phyloP scores from a whole-genome alignment of 2,113 vertebrate species.

The Cyanoramphus novaezelandiae region DNA sequence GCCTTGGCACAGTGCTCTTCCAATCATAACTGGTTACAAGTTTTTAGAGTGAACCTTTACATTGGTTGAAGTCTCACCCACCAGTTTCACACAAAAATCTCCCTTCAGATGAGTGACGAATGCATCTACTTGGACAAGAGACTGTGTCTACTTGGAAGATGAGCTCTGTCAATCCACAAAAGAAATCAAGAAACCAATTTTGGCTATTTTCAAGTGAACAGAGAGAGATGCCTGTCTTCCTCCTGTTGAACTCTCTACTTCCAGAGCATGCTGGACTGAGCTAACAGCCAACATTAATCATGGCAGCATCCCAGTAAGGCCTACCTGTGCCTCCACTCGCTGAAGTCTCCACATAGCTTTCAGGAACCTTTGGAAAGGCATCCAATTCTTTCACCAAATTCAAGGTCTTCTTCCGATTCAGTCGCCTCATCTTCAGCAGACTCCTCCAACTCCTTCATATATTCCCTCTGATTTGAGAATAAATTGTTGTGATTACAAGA shows the following conservation, averaged over 20 bases:
- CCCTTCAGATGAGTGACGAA: neutral
- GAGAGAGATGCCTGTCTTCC: neutral
- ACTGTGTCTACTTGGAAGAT: neutral
- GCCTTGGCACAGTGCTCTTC: neutral
- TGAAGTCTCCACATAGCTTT: constrained; percentile 95
- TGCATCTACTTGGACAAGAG: neutral
- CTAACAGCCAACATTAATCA: neutral
- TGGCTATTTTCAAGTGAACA: neutral
- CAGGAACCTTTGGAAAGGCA: constrained; percentile 96
- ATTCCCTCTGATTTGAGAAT: constrained; percentile 62
- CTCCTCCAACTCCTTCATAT: constrained; percentile 72
- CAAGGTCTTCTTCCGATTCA: constrained; percentile 93
- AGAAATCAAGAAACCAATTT: neutral
- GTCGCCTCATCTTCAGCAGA: constrained; percentile 88
- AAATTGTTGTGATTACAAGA: neutral
- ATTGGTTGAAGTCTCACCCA: neutral
- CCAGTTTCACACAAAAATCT: neutral
- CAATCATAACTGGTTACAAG: neutral
- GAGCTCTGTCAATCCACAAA: neutral
- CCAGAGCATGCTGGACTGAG: neutral
- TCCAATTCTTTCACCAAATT: constrained; percentile 94
- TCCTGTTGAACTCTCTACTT: neutral
- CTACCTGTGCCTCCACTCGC: constrained; percentile 91
- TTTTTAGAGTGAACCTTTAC: neutral
- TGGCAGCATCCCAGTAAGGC: neutral